Evolutionary conservation across 2,797 vertebrate genomes (phyloP), one percentile per base, ranked within the genome.

Genomic region (Xenopus petersii): DNA sequence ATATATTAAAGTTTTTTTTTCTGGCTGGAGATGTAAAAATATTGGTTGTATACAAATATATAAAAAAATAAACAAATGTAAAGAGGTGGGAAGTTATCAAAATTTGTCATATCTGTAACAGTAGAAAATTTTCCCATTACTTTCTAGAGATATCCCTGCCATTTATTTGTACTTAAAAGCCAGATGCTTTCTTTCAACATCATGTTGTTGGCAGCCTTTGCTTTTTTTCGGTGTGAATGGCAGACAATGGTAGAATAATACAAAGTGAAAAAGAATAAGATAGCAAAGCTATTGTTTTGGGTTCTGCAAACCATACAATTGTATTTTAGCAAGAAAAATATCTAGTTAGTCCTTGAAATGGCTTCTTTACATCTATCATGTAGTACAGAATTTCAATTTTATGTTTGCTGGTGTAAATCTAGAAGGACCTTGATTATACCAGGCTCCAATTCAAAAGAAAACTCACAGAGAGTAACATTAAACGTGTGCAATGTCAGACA

Each of bases 381-480:
- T 21, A 77, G 33, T 60, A 47, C 12, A 46, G 33, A 24, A 75
- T 80, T 74, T 80, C 56, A 81, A 54, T 2, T 56, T 5, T 56
- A 33, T 46, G 5, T 70, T 75, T 80, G 54, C 21, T 79, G 70
- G 12, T 64, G 26, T 73, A 24, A 56, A 47, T 77, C 42, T 80
- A 79, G 75, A 81, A 80, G 36, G 12, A 12, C 4, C 74, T 26
- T 67, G 73, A 71, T 67, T 76, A 74, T 64, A 58, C 21, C 30
- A 71, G 76, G 8, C 1, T 80, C 51, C 54, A 30, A 80, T 82
- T 85, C 54, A 78, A 74, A 80, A 73, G 59, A 58, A 81, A 81
- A 75, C 1, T 21, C 36, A 17, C 11, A 82, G 63, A 74, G 61
- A 81, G 75, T 16, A 80, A 11, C 24, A 71, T 79, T 80, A 83